phyloP scores from a whole-genome alignment of 2,113 vertebrate species.

The Arizona elegans region DNA sequence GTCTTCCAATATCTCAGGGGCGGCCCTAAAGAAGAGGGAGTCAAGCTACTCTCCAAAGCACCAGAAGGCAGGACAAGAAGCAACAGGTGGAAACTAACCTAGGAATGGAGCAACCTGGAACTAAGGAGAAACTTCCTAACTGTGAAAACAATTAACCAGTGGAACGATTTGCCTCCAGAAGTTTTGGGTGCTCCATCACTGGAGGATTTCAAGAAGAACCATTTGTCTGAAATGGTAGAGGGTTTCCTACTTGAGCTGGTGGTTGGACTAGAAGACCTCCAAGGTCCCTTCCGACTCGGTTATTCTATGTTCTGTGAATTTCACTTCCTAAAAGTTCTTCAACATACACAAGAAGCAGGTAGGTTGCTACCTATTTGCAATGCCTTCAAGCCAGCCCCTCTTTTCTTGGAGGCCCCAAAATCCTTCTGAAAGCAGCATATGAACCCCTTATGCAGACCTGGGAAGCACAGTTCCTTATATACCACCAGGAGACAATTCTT shows the following conservation, averaged over 20 bases:
- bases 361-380: too few species aligned
- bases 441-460: too few species aligned
- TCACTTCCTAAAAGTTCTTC: too few species aligned
- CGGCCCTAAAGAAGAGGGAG: not conserved
- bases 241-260: fast-evolving
- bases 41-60: not conserved
- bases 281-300: not conserved
- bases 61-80: not conserved
- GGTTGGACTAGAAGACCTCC: not conserved
- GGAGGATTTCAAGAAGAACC: not conserved
- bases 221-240: not conserved
- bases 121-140: not conserved
- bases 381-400: too few species aligned
- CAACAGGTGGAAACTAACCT: not conserved
- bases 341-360: too few species aligned
- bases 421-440: too few species aligned
- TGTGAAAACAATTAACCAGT: not conserved
- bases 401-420: too few species aligned
- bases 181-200: not conserved
- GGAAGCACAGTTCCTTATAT: not conserved
- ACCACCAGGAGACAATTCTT: not conserved
- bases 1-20: not conserved
- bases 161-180: not conserved
- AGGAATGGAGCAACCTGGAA: not conserved
- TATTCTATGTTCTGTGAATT: too few species aligned